Evolutionary conservation across 2,797 vertebrate genomes (phyloP).

Genomic region (Fratercula arctica): DNA sequence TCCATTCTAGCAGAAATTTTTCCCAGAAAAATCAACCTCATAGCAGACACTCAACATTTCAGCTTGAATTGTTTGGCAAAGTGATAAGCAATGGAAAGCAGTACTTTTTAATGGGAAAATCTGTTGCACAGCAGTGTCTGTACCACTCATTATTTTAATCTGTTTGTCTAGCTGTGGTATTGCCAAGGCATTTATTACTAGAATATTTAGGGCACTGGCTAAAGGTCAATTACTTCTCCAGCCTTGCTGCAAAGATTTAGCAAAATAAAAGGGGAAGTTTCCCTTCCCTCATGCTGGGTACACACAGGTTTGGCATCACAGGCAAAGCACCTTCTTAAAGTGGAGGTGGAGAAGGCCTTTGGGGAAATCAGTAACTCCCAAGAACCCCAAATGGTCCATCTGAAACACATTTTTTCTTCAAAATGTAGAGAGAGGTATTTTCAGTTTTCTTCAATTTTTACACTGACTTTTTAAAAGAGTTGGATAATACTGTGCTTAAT

Average conservation of each 20-base stretch:
- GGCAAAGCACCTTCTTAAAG: not conserved
- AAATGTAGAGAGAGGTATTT: not conserved
- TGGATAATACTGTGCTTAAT: not conserved
- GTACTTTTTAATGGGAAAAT: constrained; percentile 14
- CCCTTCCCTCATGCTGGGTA: not conserved
- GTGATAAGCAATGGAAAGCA: constrained; percentile 39
- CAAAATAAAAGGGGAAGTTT: not conserved
- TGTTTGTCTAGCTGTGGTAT: constrained; percentile 23
- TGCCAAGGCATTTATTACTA: constrained; percentile 32
- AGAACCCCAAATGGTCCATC: not conserved
- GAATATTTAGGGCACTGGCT: constrained; percentile 16
- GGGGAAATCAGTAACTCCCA: not conserved
- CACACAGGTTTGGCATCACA: not conserved
- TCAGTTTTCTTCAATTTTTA: not conserved
- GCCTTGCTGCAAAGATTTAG: not conserved
- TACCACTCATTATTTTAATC: constrained; percentile 28
- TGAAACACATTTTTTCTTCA: not conserved
- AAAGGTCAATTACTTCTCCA: constrained; percentile 19
- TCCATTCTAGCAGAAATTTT: constrained; percentile 23
- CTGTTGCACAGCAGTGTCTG: constrained; percentile 1
- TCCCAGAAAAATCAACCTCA: constrained; percentile 18
- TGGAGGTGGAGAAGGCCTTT: not conserved
- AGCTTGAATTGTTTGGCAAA: constrained; percentile 38
- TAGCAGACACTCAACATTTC: constrained; percentile 25
- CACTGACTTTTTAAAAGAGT: not conserved